Percentiles rank a stretch among this genome's conserved stretches.
These are phyloP conservation scores for Podarcis cretensis DNA, from an alignment of 2,113 vertebrate species.

Conservation along the genomic window DNA sequence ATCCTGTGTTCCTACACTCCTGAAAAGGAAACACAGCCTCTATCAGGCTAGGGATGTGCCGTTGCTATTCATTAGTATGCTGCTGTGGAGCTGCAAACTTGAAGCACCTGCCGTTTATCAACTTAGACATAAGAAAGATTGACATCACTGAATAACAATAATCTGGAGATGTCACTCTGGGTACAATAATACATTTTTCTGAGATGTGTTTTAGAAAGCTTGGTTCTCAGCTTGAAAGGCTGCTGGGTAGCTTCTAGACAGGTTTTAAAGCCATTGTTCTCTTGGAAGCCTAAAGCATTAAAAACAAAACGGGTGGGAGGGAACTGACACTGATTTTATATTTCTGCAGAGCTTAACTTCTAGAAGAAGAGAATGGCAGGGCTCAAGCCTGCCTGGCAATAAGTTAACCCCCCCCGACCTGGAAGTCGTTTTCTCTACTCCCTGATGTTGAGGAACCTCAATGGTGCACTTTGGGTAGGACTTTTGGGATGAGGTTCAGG, in stretches of 20 bases:
- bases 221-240: constrained; percentile 22
- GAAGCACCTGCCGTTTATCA: constrained; percentile 62
- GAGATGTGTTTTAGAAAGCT: constrained; percentile 31
- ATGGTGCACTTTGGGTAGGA: neutral
- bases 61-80: constrained; percentile 32
- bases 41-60: constrained; percentile 12
- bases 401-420: neutral
- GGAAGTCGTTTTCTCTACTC: neutral
- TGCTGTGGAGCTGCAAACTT: constrained; percentile 35
- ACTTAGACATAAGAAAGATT: constrained; percentile 44
- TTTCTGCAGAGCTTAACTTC: neutral
- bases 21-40: constrained; percentile 38
- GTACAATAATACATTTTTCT: constrained; percentile 27
- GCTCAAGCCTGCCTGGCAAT: neutral
- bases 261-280: neutral
- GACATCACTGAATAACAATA: constrained; percentile 53
- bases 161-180: neutral
- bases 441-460: neutral
- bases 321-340: neutral
- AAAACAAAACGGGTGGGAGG: neutral
- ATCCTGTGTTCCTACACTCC: no score
- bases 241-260: neutral
- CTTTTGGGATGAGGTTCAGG: no score
- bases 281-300: neutral
- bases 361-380: neutral